A percentile compares a stretch with the other conserved stretches of the same genome.
phyloP scores from a whole-genome alignment of 2,113 vertebrate species.

The Platichthys stellatus region DNA sequence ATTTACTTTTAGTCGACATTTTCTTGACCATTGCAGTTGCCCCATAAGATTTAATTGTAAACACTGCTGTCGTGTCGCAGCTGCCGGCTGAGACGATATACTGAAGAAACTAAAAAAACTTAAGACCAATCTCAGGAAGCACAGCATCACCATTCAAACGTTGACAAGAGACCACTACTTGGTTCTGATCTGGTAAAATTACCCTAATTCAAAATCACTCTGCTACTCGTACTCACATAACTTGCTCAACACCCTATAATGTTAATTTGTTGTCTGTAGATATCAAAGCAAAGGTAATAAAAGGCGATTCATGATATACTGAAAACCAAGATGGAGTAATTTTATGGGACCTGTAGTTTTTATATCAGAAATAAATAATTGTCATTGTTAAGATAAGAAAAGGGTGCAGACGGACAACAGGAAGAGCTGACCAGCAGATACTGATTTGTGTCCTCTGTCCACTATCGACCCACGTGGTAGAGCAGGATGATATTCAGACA shows the following conservation, averaged over 20 bases:
- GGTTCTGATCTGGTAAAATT: no score
- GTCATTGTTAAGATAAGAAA: background rate
- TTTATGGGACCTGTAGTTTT: background rate
- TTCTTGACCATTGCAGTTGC: no score
- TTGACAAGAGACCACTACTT: no score
- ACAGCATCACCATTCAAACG: no score
- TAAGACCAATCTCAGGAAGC: no score
- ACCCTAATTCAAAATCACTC: background rate
- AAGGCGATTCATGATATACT: background rate
- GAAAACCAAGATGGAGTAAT: background rate
- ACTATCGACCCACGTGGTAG: slow-evolving; percentile 7
- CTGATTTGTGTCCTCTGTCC: slow-evolving; percentile 6
- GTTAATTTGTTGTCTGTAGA: background rate
- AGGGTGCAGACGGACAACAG: background rate
- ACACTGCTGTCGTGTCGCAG: no score
- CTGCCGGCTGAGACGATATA: no score
- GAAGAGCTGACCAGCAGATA: background rate
- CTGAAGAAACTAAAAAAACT: no score
- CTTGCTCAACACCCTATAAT: no score
- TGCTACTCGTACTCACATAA: background rate
- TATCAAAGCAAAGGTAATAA: background rate
- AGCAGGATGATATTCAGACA: slow-evolving; percentile 26
- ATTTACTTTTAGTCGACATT: no score
- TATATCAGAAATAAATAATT: background rate
- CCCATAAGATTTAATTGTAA: no score